Percentiles rank a stretch among this genome's conserved stretches.
Conservation (phyloP, 2,888 invertebrate species). For the Dermolepida albohirtum region DNA sequence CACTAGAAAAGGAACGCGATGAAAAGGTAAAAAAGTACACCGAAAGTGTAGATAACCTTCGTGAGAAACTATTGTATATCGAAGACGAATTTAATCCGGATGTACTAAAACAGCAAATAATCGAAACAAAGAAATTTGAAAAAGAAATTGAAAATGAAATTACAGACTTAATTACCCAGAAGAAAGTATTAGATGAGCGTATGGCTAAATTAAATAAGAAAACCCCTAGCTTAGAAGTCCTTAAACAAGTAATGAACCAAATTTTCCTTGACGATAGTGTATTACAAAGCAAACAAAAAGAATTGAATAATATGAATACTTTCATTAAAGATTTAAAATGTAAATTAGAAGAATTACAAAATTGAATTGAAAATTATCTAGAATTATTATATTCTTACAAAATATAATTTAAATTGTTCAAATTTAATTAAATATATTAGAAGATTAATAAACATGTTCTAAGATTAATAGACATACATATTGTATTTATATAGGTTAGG, state of each 20-base stretch:
- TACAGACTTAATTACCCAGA: background rate
- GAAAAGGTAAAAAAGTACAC: slow-evolving; percentile 8
- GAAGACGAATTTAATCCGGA: slow-evolving; percentile 17
- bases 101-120: background rate
- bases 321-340: slow-evolving; percentile 23
- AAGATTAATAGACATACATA: too few relatives aligned
- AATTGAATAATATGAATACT: slow-evolving; percentile 14
- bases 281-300: background rate
- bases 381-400: background rate
- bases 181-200: background rate
- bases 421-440: too few relatives aligned
- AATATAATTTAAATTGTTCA: background rate
- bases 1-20: slow-evolving; percentile 7
- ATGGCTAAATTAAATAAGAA: slow-evolving; percentile 4
- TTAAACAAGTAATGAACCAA: background rate
- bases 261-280: slow-evolving; percentile 3
- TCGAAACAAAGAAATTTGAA: background rate
- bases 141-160: slow-evolving; percentile 3
- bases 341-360: background rate
- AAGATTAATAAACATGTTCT: too few relatives aligned
- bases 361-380: background rate
- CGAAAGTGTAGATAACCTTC: slow-evolving; percentile 6
- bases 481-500: too few relatives aligned
- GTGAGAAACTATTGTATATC: slow-evolving; percentile 2
- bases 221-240: background rate